Base-by-base conservation (phyloP, 2,888 invertebrate species). In the Diarsia dahlii region DNA sequence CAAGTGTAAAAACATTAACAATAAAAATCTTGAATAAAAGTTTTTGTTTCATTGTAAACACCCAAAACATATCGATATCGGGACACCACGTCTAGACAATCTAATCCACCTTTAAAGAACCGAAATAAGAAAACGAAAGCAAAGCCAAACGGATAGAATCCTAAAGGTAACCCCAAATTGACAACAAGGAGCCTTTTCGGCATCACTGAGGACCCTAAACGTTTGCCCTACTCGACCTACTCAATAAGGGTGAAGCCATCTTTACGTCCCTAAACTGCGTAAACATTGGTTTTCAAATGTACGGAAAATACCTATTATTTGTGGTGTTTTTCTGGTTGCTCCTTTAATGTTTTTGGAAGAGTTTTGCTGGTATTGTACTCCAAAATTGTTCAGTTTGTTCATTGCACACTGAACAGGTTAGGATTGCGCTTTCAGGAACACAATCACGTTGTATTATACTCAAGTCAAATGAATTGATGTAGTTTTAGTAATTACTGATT, bases 131-230 rank as follows among this genome's bases (percentile, higher is more conserved):
- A 71, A 70, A 69, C 2, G 34, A 70, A 84, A 84, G 48, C 62
- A 34, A 75, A 80, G 34, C 58, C 58, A 74, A 74, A 60, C 71
- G 50, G 71, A 86, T 86, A 66, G 66, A 80, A 60, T 63, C 65
- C 80, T 74, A 76, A 74, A 84, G 68, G 74, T 72, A 58, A 63
- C 81, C 86, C 45, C 74, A 84, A 84, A 86, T 85, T 81, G 86
- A 78, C 86, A 80, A 78, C 81, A 81, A 74, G 69, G 64, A 86
- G 75, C 79, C 77, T 84, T 85, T 81, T 77, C 54, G 74, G 76
- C 58, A 58, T 74, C 67, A 58, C 73, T 73, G 66, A 74, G 71
- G 50, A 56, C 81, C 74, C 66, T 80, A 80, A 81, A 56, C 64
- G 71, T 54, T 78, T 39, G 56, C 74, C 70, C 60, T 67, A 28